A percentile compares a stretch with the other conserved stretches of the same genome.
phyloP scores from a whole-genome alignment of 2,797 vertebrate species.

The Margarornis squamiger region DNA sequence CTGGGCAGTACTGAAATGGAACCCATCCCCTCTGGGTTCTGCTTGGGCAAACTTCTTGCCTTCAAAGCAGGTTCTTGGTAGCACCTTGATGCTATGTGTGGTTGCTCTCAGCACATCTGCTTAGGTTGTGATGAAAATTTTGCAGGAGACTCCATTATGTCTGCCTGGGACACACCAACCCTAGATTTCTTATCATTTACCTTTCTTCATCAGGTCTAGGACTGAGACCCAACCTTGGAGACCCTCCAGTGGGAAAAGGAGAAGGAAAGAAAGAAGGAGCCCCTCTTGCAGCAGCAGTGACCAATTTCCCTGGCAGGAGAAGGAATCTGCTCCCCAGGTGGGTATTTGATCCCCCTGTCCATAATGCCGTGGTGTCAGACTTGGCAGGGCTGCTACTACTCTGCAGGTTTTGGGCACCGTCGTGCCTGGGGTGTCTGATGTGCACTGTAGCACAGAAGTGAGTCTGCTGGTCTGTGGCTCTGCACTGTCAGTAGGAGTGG shows the following conservation, averaged over 20 bases:
- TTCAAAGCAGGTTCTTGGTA: neutral
- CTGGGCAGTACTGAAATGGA: neutral
- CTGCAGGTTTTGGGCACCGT: neutral
- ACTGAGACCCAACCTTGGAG: neutral
- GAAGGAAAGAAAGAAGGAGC: neutral
- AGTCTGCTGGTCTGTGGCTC: neutral
- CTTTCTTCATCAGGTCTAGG: neutral
- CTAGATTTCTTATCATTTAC: neutral
- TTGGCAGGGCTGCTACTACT: neutral
- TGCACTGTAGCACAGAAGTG: neutral
- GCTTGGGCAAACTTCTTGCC: neutral
- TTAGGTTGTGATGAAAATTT: neutral
- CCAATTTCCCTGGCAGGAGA: neutral
- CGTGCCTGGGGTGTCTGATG: neutral
- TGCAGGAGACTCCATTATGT: neutral
- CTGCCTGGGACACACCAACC: neutral
- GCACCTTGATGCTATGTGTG: rapidly evolving
- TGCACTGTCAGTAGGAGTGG: neutral
- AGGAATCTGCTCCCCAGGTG: neutral
- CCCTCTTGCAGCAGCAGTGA: neutral
- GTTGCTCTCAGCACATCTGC: neutral
- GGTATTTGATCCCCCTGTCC: neutral
- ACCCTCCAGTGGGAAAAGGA: neutral
- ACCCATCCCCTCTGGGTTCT: neutral
- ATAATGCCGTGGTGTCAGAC: rapidly evolving